These are phyloP conservation scores for Reticulitermes speratus DNA, from an alignment of 1,140 invertebrate species.

Conservation along the genomic window DNA sequence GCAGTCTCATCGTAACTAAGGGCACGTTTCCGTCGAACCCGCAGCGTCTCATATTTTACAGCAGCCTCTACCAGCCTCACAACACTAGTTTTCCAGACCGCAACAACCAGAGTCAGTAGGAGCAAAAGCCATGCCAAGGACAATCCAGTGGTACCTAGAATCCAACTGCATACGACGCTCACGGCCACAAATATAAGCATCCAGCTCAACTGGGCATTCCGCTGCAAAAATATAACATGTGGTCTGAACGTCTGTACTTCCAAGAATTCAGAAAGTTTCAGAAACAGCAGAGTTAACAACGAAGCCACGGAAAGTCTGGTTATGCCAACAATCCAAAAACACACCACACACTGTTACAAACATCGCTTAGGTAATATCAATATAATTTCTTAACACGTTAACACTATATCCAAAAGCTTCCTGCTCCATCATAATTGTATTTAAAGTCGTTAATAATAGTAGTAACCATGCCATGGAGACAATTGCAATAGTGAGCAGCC, in stretches of 20 bases:
- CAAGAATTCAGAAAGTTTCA: conserved; percentile 38
- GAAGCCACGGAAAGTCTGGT: conserved; percentile 45
- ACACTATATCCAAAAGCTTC: neutral
- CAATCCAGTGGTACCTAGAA: conserved; percentile 44
- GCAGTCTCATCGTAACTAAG: conserved; percentile 53
- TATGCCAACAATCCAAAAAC: conserved; percentile 45
- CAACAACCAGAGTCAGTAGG: conserved; percentile 40
- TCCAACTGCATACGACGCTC: conserved; percentile 43
- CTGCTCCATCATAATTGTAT: neutral
- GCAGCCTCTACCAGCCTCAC: conserved; percentile 42
- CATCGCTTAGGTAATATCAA: neutral
- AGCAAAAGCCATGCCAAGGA: conserved; percentile 48
- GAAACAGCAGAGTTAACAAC: conserved; percentile 41
- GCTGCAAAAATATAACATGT: neutral
- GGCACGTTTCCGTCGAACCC: conserved; percentile 50
- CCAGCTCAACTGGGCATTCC: conserved; percentile 21
- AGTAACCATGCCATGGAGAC: neutral
- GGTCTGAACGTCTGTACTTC: neutral
- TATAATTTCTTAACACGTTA: neutral
- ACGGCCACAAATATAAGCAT: conserved; percentile 36
- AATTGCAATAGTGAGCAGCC: neutral
- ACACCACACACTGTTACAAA: conserved; percentile 39
- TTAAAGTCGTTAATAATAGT: neutral
- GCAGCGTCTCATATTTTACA: conserved; percentile 46
- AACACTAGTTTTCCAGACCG: conserved; percentile 43